These are phyloP conservation scores for Pyrochroa serraticornis DNA, from an alignment of 2,888 invertebrate species.

Conservation along the genomic window DNA sequence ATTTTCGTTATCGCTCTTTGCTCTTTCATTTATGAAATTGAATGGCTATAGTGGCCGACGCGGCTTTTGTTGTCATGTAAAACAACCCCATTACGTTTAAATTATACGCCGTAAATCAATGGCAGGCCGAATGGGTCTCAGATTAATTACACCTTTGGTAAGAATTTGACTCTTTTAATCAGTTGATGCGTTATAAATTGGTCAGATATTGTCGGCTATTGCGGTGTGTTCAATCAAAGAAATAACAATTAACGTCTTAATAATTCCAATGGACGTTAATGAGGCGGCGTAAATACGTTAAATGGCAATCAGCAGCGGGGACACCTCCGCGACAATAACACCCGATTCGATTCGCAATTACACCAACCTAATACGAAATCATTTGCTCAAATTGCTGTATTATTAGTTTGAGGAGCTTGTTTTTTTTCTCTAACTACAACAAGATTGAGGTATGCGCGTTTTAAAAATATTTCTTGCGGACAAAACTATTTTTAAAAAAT, in stretches of 20 bases:
- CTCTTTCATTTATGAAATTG: constrained; percentile 16
- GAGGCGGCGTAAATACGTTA: too few species aligned
- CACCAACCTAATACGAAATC: too few species aligned
- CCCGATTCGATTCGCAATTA: too few species aligned
- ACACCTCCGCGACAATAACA: too few species aligned
- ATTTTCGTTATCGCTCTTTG: constrained; percentile 7
- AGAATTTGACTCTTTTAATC: constrained; percentile 11
- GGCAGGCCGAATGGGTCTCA: constrained; percentile 8
- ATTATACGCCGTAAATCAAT: constrained; percentile 30
- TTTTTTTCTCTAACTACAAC: too few species aligned
- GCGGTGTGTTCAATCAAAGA: neutral
- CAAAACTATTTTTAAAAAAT: too few species aligned
- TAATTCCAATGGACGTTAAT: neutral
- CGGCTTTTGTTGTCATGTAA: constrained; percentile 21
- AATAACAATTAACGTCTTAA: constrained; percentile 6
- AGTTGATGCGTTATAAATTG: neutral
- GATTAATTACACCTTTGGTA: constrained; percentile 19
- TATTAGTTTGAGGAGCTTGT: too few species aligned
- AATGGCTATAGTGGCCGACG: constrained; percentile 15
- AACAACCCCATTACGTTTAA: constrained; percentile 29
- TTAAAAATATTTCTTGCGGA: too few species aligned
- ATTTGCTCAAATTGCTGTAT: too few species aligned
- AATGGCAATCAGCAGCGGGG: too few species aligned
- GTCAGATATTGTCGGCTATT: too few species aligned
- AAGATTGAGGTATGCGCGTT: too few species aligned